phyloP scores from a whole-genome alignment of 2,888 invertebrate genomes.

The Ormyrus pomaceus region DNA sequence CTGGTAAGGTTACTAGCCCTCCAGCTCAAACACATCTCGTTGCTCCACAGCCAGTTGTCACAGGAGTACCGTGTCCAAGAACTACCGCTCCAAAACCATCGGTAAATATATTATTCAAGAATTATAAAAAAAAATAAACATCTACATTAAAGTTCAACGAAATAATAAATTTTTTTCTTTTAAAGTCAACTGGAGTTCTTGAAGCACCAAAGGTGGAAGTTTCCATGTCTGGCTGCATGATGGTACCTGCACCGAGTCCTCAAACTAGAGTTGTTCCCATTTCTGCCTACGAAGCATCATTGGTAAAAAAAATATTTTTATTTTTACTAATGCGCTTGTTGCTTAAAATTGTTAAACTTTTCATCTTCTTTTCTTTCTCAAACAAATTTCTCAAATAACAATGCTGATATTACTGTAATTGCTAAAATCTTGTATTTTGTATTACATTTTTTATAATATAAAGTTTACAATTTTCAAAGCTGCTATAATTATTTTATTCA shows the following conservation, averaged over 20 bases:
- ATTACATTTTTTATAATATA: no score
- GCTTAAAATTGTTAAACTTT: constrained; percentile 11
- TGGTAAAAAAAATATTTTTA: constrained; percentile 80
- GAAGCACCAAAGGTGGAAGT: constrained; percentile 79
- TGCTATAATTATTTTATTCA: constrained; percentile 11
- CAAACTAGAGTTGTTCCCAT: constrained; percentile 79
- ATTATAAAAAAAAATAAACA: background rate
- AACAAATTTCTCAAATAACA: background rate
- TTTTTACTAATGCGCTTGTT: constrained; percentile 17
- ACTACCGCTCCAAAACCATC: constrained; percentile 66
- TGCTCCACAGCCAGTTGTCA: constrained; percentile 75
- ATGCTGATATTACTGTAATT: background rate
- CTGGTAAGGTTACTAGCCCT: constrained; percentile 79
- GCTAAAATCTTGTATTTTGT: background rate
- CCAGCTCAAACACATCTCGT: constrained; percentile 76
- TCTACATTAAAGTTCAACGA: background rate
- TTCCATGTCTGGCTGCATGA: constrained; percentile 77
- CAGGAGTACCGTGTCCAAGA: constrained; percentile 70
- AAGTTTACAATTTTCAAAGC: background rate
- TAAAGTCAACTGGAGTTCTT: constrained; percentile 72
- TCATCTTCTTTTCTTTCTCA: background rate
- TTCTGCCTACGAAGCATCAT: constrained; percentile 80
- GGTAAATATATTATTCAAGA: constrained; percentile 29
- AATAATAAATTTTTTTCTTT: constrained; percentile 2
- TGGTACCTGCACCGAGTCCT: constrained; percentile 78